These are phyloP conservation scores for Drosophila kambysellisi DNA, from an alignment of 2,888 invertebrate genomes.

Conservation along the genomic window DNA sequence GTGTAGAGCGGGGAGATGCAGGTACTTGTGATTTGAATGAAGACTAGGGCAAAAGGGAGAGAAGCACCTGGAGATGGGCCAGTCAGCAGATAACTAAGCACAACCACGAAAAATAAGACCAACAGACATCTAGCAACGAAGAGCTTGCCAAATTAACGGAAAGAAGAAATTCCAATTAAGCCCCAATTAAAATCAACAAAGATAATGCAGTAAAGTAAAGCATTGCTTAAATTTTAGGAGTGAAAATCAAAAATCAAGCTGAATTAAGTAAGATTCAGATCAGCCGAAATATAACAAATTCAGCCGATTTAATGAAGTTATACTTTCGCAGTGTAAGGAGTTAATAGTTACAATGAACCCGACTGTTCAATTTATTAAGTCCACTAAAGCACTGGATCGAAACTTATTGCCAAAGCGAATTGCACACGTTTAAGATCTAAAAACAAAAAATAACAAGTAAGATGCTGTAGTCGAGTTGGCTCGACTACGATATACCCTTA, in stretches of 20 bases:
- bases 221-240: background rate
- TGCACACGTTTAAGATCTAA: background rate
- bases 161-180: background rate
- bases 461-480: too few species aligned
- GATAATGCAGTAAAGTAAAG: background rate
- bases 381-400: background rate
- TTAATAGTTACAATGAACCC: background rate
- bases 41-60: background rate
- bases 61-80: background rate
- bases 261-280: background rate
- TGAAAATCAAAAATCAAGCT: background rate
- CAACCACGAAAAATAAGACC: constrained; percentile 6
- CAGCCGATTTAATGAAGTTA: background rate
- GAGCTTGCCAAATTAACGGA: background rate
- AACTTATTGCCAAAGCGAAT: background rate
- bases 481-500: too few species aligned
- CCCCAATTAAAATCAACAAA: background rate
- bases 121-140: background rate
- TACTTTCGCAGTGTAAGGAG: background rate
- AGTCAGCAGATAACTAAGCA: constrained; percentile 14
- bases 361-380: background rate
- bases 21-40: constrained; percentile 37
- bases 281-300: background rate
- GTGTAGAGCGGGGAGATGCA: background rate
- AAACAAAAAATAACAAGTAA: background rate